Evolutionary conservation across 1,140 invertebrate genomes (phyloP).

Genomic region (Agrilus planipennis): DNA sequence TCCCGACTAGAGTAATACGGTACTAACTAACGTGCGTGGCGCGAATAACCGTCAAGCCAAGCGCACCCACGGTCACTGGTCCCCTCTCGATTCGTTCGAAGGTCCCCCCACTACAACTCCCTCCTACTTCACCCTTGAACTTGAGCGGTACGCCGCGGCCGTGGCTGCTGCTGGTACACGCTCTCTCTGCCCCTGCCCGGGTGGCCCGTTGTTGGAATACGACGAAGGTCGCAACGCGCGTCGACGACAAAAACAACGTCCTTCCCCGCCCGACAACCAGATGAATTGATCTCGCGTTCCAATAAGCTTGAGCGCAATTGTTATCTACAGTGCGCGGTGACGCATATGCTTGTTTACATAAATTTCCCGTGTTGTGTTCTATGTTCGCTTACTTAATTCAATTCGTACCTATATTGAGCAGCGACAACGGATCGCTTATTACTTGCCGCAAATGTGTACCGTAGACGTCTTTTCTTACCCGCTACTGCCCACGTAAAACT

Average conservation of each 20-base stretch:
- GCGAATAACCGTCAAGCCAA: constrained; percentile 37
- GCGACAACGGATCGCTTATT: too few species aligned
- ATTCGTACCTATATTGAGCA: too few species aligned
- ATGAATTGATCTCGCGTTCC: too few species aligned
- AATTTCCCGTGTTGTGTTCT: too few species aligned
- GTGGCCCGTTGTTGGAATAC: constrained; percentile 19
- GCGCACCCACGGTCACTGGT: constrained; percentile 23
- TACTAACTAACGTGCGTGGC: constrained; percentile 22
- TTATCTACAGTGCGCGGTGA: too few species aligned
- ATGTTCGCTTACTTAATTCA: too few species aligned
- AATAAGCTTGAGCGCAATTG: too few species aligned
- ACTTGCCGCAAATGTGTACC: too few species aligned
- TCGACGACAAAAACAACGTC: not conserved
- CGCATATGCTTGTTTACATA: too few species aligned
- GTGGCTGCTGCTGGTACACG: constrained; percentile 14
- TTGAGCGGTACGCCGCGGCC: constrained; percentile 42
- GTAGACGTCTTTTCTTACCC: too few species aligned
- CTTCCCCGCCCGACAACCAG: too few species aligned
- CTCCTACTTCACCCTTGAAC: constrained; percentile 49
- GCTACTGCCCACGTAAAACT: too few species aligned
- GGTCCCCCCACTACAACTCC: constrained; percentile 24
- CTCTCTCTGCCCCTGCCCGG: constrained; percentile 3
- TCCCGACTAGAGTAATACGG: constrained; percentile 20
- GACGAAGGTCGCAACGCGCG: not conserved
- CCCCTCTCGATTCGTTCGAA: constrained; percentile 35